A percentile compares a stretch with the other conserved stretches of the same genome.
Evolutionary conservation across 1,140 invertebrate species (phyloP).

Genomic region (Bathynomus jamesi): DNA sequence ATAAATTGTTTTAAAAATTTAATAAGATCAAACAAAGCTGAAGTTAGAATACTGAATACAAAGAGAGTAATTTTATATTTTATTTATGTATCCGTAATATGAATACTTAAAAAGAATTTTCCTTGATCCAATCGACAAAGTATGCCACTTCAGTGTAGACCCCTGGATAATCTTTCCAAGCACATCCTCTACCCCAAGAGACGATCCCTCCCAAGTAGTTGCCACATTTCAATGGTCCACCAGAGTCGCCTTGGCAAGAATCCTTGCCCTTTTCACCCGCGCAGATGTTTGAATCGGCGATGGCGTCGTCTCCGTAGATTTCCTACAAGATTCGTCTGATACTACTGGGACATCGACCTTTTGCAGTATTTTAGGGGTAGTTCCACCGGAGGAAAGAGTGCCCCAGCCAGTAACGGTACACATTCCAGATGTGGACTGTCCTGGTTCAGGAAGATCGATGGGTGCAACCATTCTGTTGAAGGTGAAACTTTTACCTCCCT

Average conservation of each 20-base stretch:
- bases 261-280: slow-evolving; percentile 42
- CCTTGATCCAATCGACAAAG: slow-evolving; percentile 50
- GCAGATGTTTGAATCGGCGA: slow-evolving; percentile 46
- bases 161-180: slow-evolving; percentile 51
- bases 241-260: slow-evolving; percentile 42
- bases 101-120: neutral
- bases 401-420: slow-evolving; percentile 7
- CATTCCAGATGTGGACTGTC: neutral
- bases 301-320: slow-evolving; percentile 1
- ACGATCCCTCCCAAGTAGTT: slow-evolving; percentile 14
- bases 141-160: slow-evolving; percentile 58
- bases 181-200: slow-evolving; percentile 21
- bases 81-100: neutral
- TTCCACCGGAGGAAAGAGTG: neutral
- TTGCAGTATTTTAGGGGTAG: neutral
- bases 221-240: slow-evolving; percentile 37
- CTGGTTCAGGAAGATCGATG: neutral
- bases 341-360: slow-evolving; percentile 15
- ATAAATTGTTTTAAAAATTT: no score
- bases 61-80: no score
- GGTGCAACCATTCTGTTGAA: neutral
- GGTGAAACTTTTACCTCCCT: slow-evolving; percentile 14
- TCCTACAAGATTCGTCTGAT: neutral
- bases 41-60: no score
- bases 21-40: no score